A percentile compares a stretch with the other conserved stretches of the same genome.
These are phyloP conservation scores for Crenichthys baileyi DNA, from an alignment of 2,797 vertebrate genomes.

Conservation along the genomic window DNA sequence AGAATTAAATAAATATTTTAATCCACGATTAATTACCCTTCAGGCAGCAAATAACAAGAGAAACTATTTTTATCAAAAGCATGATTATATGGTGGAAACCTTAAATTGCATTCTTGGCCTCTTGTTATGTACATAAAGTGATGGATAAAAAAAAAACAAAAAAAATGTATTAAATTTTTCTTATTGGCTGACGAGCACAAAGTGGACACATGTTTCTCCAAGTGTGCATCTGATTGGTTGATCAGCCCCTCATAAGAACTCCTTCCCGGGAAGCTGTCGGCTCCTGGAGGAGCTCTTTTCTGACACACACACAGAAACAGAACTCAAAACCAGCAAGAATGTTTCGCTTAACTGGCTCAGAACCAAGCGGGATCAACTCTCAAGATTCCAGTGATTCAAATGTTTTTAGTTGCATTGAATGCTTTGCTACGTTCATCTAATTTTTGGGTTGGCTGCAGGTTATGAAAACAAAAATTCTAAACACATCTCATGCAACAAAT, in stretches of 20 bases:
- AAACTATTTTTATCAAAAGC: background rate
- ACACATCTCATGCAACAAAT: background rate
- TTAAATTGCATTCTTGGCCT: background rate
- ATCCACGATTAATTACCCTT: background rate
- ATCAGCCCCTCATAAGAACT: background rate
- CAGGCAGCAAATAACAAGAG: background rate
- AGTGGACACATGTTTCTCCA: background rate
- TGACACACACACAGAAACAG: background rate
- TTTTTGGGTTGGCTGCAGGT: background rate
- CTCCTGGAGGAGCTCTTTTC: background rate
- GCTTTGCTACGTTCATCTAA: background rate
- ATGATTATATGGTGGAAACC: background rate
- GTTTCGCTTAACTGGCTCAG: background rate
- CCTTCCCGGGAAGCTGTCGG: background rate
- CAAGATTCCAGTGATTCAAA: background rate
- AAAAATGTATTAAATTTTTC: background rate
- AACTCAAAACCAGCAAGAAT: background rate
- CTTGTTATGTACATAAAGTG: background rate
- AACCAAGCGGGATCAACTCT: background rate
- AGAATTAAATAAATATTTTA: background rate
- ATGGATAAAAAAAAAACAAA: too few relatives aligned
- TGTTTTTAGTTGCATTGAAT: background rate
- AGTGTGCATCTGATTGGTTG: background rate
- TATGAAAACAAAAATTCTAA: slow-evolving; percentile 3
- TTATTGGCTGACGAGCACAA: background rate